These are phyloP conservation scores for Coleophora deauratella DNA, from an alignment of 2,888 invertebrate species.

Conservation along the genomic window DNA sequence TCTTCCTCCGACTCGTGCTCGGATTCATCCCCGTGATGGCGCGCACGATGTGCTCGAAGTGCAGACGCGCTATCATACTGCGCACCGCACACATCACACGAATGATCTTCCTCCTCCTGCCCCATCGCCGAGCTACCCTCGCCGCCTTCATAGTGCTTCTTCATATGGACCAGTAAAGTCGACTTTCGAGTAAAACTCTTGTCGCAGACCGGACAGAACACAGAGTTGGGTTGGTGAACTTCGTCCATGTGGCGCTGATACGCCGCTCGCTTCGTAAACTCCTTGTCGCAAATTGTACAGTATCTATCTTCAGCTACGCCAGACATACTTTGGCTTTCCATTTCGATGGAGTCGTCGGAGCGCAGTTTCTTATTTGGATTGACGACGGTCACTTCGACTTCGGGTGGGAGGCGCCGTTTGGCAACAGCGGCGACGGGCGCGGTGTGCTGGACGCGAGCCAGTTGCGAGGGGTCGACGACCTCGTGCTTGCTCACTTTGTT, in stretches of 20 bases:
- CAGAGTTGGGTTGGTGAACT: constrained; percentile 68
- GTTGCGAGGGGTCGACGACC: constrained; percentile 47
- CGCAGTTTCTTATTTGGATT: constrained; percentile 67
- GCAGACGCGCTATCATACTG: constrained; percentile 73
- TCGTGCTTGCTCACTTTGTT: constrained; percentile 68
- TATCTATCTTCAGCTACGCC: constrained; percentile 62
- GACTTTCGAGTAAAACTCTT: constrained; percentile 77
- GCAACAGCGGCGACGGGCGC: constrained; percentile 32
- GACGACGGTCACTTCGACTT: constrained; percentile 67
- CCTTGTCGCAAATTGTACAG: constrained; percentile 76
- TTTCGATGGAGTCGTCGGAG: constrained; percentile 58
- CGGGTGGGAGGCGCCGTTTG: constrained; percentile 62
- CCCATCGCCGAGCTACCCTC: constrained; percentile 40
- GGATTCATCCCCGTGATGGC: constrained; percentile 70
- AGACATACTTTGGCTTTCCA: constrained; percentile 46
- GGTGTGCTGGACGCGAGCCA: constrained; percentile 37
- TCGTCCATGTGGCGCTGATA: constrained; percentile 76
- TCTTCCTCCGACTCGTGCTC: constrained; percentile 53
- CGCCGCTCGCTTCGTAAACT: constrained; percentile 75
- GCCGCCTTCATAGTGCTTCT: constrained; percentile 70
- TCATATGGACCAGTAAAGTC: constrained; percentile 77
- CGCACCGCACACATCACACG: constrained; percentile 76
- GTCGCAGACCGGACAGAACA: constrained; percentile 76
- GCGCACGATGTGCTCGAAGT: constrained; percentile 72
- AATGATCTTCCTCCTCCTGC: constrained; percentile 52